phyloP scores from a whole-genome alignment of 2,797 vertebrate genomes.

The Trachurus trachurus region DNA sequence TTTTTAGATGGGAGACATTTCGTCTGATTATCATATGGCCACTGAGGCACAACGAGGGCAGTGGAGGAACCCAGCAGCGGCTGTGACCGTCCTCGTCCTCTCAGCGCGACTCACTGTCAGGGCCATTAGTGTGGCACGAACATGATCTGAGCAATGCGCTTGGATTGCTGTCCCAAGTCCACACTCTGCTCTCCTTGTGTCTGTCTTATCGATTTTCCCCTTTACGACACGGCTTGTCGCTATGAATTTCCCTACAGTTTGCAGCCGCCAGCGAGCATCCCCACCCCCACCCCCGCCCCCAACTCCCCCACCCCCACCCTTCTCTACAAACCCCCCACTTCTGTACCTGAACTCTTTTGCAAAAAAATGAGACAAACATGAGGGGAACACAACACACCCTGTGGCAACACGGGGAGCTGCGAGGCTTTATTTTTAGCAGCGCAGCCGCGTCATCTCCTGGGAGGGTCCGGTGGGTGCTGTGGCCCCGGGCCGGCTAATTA shows the following conservation, averaged over 20 bases:
- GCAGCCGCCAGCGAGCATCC: conserved; percentile 87
- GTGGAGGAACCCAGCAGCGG: conserved; percentile 68
- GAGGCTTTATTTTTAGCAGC: conserved; percentile 77
- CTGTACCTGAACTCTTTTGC: conserved; percentile 47
- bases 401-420: conserved; percentile 32
- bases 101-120: conserved; percentile 91
- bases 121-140: conserved; percentile 90
- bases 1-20: conserved; percentile 71
- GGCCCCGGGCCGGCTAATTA: conserved; percentile 59
- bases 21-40: conserved; percentile 84
- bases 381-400: conserved; percentile 41
- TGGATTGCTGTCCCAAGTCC: conserved; percentile 98
- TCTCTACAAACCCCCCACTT: conserved; percentile 37
- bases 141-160: conserved; percentile 98
- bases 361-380: conserved; percentile 52
- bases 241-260: conserved; percentile 95
- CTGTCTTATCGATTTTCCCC: conserved; percentile 99
- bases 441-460: conserved; percentile 19
- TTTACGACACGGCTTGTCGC: conserved; percentile 96
- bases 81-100: conserved; percentile 84
- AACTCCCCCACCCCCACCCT: background rate
- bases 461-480: conserved; percentile 50
- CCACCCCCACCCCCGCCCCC: conserved; percentile 20
- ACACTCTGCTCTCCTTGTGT: conserved; percentile 94
- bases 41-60: conserved; percentile 71